These are phyloP conservation scores for Cartodere bifasciata DNA, from an alignment of 2,888 invertebrate species.

Conservation along the genomic window DNA sequence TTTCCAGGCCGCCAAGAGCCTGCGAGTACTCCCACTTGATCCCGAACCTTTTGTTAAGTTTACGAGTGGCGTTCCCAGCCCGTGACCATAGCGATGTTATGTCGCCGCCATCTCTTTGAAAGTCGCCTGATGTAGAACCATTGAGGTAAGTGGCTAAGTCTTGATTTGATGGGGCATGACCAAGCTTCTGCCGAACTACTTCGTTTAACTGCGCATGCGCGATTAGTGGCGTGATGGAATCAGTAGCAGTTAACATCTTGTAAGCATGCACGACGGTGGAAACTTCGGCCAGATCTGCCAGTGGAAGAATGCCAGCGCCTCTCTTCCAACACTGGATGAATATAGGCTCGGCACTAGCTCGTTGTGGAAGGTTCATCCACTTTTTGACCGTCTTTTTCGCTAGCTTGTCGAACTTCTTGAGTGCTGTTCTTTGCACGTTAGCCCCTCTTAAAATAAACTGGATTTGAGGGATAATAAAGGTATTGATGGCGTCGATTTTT, in stretches of 20 bases:
- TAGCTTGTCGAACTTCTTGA: constrained; percentile 17
- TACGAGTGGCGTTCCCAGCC: constrained; percentile 16
- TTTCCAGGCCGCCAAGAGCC: not conserved
- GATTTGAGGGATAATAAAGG: constrained; percentile 21
- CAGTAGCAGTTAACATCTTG: constrained; percentile 20
- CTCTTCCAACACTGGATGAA: constrained; percentile 17
- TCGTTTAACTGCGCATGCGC: constrained; percentile 16
- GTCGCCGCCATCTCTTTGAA: constrained; percentile 13
- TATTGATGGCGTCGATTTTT: constrained; percentile 17
- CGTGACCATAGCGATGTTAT: constrained; percentile 16
- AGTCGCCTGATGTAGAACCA: constrained; percentile 16
- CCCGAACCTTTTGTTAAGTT: constrained; percentile 8
- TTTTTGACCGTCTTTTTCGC: constrained; percentile 17
- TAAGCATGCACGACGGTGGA: constrained; percentile 22
- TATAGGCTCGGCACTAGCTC: constrained; percentile 21
- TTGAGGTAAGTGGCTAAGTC: constrained; percentile 20
- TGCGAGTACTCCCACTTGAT: constrained; percentile 14
- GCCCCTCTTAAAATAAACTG: constrained; percentile 22
- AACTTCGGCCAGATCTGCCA: constrained; percentile 20
- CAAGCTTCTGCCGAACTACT: constrained; percentile 14
- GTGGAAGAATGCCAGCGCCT: constrained; percentile 23
- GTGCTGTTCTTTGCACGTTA: constrained; percentile 16
- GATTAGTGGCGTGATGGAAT: constrained; percentile 15
- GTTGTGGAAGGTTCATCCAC: constrained; percentile 23
- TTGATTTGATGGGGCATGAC: constrained; percentile 6